Evolutionary conservation across 2,113 vertebrate species (phyloP).

Genomic region (Pseudopipra pipra): DNA sequence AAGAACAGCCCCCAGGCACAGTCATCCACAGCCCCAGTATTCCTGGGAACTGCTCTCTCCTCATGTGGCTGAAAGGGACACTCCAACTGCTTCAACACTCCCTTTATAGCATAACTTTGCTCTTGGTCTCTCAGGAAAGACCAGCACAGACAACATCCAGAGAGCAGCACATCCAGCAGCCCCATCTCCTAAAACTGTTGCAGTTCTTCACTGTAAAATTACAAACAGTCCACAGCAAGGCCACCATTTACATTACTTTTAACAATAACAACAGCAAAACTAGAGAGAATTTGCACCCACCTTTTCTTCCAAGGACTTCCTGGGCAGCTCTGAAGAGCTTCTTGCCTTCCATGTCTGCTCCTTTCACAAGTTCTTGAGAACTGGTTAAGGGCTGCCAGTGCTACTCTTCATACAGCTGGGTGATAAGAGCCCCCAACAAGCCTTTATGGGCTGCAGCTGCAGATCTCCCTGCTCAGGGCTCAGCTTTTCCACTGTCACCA

Average conservation of each 20-base stretch:
- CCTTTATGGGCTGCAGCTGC: neutral
- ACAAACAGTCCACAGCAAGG: neutral
- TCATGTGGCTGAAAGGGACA: neutral
- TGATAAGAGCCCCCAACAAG: neutral
- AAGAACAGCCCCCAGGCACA: too few relatives aligned
- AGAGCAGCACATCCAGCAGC: neutral
- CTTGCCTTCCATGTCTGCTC: neutral
- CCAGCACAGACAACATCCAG: neutral
- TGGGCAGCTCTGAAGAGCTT: neutral
- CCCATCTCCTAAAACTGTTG: neutral
- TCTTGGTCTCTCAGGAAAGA: neutral
- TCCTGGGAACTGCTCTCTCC: neutral
- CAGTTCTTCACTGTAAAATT: neutral
- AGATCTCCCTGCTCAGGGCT: neutral
- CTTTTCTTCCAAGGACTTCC: neutral
- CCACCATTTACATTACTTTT: neutral
- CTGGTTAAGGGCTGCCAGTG: neutral
- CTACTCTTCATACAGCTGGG: neutral
- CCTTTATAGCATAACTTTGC: fast-evolving
- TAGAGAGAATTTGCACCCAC: neutral
- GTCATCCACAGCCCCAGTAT: neutral
- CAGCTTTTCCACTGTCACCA: neutral
- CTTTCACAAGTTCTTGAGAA: neutral
- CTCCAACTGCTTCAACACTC: neutral
- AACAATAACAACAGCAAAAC: neutral